Percentiles rank a stretch among this genome's conserved stretches.
These are phyloP conservation scores for Globicephala melas DNA, from an alignment of 2,113 vertebrate species.

Conservation along the genomic window DNA sequence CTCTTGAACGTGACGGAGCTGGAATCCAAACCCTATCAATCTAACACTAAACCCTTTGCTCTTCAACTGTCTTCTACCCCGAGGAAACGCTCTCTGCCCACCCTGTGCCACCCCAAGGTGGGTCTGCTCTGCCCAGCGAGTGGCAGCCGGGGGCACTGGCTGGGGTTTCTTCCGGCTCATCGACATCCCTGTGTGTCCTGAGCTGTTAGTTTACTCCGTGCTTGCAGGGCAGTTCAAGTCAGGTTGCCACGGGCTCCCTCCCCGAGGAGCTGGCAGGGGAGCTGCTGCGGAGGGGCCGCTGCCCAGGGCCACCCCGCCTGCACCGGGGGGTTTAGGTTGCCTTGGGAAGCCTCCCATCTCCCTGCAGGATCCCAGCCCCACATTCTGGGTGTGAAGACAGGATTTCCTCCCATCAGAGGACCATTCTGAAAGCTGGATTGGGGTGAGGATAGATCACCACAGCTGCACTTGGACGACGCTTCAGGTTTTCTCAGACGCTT, in stretches of 20 bases:
- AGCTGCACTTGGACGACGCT: background rate
- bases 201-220: background rate
- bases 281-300: background rate
- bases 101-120: background rate
- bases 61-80: background rate
- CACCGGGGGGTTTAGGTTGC: background rate
- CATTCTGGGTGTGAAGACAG: background rate
- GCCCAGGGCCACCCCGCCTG: rapidly evolving
- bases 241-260: background rate
- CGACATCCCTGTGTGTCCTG: background rate
- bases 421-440: background rate
- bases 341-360: background rate
- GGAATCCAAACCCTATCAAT: background rate
- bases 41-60: background rate
- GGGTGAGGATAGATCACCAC: background rate
- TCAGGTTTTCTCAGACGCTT: background rate
- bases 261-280: background rate
- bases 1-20: background rate
- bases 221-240: background rate
- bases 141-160: background rate
- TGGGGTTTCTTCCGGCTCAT: background rate
- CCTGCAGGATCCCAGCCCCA: background rate
- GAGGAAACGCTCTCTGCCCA: background rate
- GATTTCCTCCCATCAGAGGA: background rate
- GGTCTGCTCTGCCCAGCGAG: background rate